Percentiles rank a stretch among this genome's conserved stretches.
Evolutionary conservation across 2,797 vertebrate genomes (phyloP).

Genomic region (Girardinus metallicus): DNA sequence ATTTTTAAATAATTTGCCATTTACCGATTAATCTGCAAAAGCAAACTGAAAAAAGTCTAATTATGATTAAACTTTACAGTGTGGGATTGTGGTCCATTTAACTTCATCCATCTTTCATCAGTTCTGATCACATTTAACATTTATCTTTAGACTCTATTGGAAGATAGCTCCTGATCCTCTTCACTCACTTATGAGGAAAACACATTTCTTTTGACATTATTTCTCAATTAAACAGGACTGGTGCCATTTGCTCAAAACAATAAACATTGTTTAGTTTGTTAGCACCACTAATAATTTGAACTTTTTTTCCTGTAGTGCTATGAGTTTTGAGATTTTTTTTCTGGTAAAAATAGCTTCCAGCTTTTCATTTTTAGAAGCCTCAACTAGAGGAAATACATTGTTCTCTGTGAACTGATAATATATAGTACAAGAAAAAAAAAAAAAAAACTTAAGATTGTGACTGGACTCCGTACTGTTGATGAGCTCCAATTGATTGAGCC

Average conservation of each 20-base stretch:
- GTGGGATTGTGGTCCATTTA: too few relatives aligned
- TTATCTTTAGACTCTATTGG: too few relatives aligned
- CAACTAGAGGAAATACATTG: background rate
- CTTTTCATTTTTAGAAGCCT: background rate
- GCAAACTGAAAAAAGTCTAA: too few relatives aligned
- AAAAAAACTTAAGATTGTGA: background rate
- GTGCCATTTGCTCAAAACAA: background rate
- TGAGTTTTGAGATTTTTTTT: background rate
- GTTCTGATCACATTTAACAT: too few relatives aligned
- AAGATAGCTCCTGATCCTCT: too few relatives aligned
- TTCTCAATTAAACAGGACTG: too few relatives aligned
- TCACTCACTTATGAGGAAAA: too few relatives aligned
- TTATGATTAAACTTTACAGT: too few relatives aligned
- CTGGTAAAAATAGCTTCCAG: background rate
- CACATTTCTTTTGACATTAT: too few relatives aligned
- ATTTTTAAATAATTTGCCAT: too few relatives aligned
- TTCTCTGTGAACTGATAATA: background rate
- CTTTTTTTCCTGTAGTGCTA: background rate
- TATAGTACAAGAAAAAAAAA: background rate
- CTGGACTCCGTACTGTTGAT: background rate
- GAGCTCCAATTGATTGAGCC: background rate
- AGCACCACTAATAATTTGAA: background rate
- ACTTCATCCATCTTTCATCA: too few relatives aligned
- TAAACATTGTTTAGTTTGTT: background rate
- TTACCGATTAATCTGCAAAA: too few relatives aligned